A percentile compares a stretch with the other conserved stretches of the same genome.
Evolutionary conservation across 2,113 vertebrate species (phyloP).

Genomic region (Indri indri): DNA sequence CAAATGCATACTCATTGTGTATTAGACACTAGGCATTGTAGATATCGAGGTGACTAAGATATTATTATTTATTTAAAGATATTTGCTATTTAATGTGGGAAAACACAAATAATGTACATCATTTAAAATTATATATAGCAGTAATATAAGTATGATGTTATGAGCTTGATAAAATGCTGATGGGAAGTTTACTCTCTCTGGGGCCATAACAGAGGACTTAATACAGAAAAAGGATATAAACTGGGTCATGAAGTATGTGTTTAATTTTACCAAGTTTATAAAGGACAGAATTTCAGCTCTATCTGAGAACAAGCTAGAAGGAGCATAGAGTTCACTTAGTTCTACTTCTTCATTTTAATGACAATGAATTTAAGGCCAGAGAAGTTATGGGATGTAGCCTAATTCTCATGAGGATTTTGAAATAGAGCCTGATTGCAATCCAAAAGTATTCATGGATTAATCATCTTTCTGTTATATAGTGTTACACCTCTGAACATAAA

Average conservation of each 20-base stretch:
- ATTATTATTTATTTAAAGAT: not conserved
- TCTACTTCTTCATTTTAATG: not conserved
- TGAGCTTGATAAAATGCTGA: not conserved
- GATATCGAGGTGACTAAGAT: not conserved
- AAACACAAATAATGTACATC: not conserved
- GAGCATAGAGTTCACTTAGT: not conserved
- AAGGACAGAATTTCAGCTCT: not conserved
- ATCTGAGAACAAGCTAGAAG: not conserved
- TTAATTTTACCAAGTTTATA: not conserved
- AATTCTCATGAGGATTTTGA: not conserved
- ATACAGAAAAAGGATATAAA: not conserved
- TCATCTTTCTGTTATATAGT: not conserved
- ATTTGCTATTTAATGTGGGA: not conserved
- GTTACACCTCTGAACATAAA: not conserved
- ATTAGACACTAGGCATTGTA: not conserved
- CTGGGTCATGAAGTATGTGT: not conserved
- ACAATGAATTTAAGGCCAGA: not conserved
- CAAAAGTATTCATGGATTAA: not conserved
- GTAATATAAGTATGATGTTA: not conserved
- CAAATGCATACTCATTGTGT: not conserved
- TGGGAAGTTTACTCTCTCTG: not conserved
- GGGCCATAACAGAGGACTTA: not conserved
- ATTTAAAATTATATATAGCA: not conserved
- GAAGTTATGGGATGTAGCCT: not conserved
- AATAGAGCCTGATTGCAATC: not conserved